Evolutionary conservation across 2,113 vertebrate genomes (phyloP).

Genomic region (Puma concolor): DNA sequence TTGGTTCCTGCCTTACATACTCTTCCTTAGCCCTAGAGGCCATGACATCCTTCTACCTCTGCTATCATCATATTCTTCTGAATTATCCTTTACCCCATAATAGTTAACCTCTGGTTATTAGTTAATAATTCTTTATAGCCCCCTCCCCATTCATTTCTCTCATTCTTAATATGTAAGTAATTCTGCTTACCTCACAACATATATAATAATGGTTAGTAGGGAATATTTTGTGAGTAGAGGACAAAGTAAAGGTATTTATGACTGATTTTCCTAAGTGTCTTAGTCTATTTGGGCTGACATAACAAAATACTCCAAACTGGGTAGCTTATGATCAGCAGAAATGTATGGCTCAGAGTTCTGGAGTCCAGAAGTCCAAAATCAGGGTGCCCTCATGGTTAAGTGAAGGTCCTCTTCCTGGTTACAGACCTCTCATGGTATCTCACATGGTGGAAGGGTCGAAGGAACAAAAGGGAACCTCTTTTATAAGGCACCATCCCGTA

Average conservation of each 20-base stretch:
- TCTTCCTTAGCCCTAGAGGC: not conserved
- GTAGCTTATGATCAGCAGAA: not conserved
- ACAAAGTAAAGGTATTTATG: not conserved
- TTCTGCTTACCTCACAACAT: not conserved
- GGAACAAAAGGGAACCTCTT: not conserved
- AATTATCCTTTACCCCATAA: not conserved
- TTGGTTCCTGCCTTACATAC: not conserved
- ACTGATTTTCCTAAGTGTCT: not conserved
- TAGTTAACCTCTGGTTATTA: not conserved
- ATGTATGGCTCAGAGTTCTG: not conserved
- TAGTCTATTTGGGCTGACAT: not conserved
- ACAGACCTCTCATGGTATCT: not conserved
- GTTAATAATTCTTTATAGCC: slow-evolving; percentile 27
- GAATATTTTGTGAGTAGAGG: not conserved
- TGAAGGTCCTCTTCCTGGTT: not conserved
- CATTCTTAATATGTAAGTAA: not conserved
- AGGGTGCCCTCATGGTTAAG: too few species aligned
- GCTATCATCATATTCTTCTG: not conserved
- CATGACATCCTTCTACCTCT: not conserved
- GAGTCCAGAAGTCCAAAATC: not conserved
- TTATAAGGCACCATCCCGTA: not conserved
- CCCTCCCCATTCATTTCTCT: not conserved
- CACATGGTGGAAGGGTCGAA: not conserved
- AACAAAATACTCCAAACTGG: not conserved
- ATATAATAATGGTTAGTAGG: not conserved